Base-by-base conservation (phyloP, 2,888 invertebrate genomes). In the Euzophera pinguis region DNA sequence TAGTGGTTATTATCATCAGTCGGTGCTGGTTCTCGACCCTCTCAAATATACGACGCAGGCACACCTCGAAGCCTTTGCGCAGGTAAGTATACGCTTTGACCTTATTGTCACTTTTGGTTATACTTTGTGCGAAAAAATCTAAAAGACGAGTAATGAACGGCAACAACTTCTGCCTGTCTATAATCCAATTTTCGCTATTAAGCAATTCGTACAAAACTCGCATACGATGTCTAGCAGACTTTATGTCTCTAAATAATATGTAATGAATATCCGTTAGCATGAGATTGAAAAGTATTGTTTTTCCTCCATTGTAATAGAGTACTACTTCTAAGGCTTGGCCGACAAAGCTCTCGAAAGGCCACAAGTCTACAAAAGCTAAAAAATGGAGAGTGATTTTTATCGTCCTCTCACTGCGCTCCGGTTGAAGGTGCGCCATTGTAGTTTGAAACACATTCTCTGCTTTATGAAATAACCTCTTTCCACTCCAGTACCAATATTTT, bases 11-110 rank as follows among this genome's bases (percentile, higher is more conserved):
- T 45, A 92, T 80, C 9, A 79, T 67, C 17, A 92, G 64, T 10
- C 92, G 71, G 60, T 91, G 81, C 3, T 74, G 62, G 50, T 91
- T 91, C 3, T 78, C 64, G 10, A 91, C 79, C 58, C 91, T 86
- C 47, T 86, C 81, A 12, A 92, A 87, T 9, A 91, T 84, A 14
- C 91, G 81, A 29, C 89, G 80, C 1, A 93, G 64, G 58, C 92
- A 92, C 0, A 91, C 84, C 64, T 92, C 92, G 6, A 93, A 79
- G 1, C 92, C 91, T 59, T 84, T 90, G 35, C 78, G 80, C 51
- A 92, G 62, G 38, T 78, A 75, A 1, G 62, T 67, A 50, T 87
- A 89, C 1, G 67, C 64, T 4, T 63, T 59, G 4, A 64, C 49
- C 17, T 64, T 64, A 1, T 67, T 61, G 35, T 70, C 65, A 8